Conservation (phyloP, 2,888 invertebrate genomes). For the Mesorhabditis sp. region DNA sequence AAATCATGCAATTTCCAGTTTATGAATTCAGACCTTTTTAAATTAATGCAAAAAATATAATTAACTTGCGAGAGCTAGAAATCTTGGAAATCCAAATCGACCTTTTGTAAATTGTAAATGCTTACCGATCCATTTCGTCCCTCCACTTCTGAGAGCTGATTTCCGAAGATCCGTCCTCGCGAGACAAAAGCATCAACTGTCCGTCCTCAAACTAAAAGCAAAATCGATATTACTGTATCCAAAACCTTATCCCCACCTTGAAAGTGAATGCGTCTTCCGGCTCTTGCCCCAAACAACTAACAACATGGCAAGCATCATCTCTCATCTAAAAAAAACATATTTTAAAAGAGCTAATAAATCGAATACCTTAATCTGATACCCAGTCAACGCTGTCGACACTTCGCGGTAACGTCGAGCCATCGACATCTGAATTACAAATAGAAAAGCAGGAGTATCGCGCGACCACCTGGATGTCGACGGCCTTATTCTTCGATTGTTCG, state of each 20-base stretch:
- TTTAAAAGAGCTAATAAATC: not conserved
- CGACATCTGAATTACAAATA: not conserved
- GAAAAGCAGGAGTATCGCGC: not conserved
- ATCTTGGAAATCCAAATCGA: too few species aligned
- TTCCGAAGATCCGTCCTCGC: not conserved
- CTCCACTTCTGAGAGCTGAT: constrained; percentile 5
- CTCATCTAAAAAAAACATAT: not conserved
- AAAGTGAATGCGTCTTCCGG: constrained; percentile 1
- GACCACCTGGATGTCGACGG: not conserved
- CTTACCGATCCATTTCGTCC: constrained; percentile 4
- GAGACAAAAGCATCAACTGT: not conserved
- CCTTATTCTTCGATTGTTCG: not conserved
- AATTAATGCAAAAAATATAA: too few species aligned
- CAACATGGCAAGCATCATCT: constrained; percentile 1
- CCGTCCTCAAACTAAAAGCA: constrained; percentile 2
- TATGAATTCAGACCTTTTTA: too few species aligned
- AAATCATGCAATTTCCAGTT: too few species aligned
- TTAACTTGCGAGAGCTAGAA: too few species aligned
- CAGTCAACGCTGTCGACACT: constrained; percentile 27
- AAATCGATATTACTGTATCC: not conserved
- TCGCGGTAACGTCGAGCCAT: constrained; percentile 15
- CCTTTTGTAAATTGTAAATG: not conserved
- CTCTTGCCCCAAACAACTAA: not conserved
- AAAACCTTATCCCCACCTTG: not conserved
- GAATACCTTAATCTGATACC: constrained; percentile 30